Percentiles rank a stretch among this genome's conserved stretches.
phyloP scores from a whole-genome alignment of 2,113 vertebrate genomes.

The Xiphophorus maculatus region DNA sequence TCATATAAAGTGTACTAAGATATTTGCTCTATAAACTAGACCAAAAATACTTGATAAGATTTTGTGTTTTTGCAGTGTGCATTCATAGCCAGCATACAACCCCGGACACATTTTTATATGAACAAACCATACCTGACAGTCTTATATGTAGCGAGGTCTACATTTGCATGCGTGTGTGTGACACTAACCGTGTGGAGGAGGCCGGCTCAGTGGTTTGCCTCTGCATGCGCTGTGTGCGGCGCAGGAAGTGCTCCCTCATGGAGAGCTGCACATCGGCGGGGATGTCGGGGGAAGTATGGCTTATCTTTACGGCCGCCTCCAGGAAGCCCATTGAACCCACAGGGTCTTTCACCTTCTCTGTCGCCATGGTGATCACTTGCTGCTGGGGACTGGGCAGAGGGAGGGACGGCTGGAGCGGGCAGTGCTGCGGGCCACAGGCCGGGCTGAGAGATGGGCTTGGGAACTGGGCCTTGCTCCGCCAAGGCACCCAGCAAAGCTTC shows the following conservation, averaged over 20 bases:
- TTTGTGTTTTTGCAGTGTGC: no score
- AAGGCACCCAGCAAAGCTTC: slow-evolving; percentile 91
- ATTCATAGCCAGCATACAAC: slow-evolving; percentile 12
- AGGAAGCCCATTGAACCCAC: slow-evolving; percentile 84
- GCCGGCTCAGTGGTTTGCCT: slow-evolving; percentile 91
- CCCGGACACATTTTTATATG: neutral
- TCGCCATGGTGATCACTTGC: slow-evolving; percentile 83
- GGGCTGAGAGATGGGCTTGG: slow-evolving; percentile 69
- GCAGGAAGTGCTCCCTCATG: slow-evolving; percentile 89
- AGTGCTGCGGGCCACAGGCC: slow-evolving; percentile 54
- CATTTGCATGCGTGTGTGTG: neutral
- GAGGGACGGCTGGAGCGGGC: slow-evolving; percentile 40
- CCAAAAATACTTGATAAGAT: no score
- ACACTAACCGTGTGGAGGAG: slow-evolving; percentile 87
- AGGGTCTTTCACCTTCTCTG: slow-evolving; percentile 90
- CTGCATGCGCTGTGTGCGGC: slow-evolving; percentile 88
- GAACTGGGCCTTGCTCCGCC: slow-evolving; percentile 85
- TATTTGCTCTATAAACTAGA: no score
- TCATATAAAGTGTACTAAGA: no score
- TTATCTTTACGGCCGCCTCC: slow-evolving; percentile 95
- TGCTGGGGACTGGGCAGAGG: slow-evolving; percentile 55
- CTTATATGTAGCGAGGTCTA: neutral
- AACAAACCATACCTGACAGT: slow-evolving; percentile 13
- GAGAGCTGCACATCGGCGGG: slow-evolving; percentile 95
- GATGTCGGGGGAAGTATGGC: slow-evolving; percentile 94